Conservation (phyloP, 2,113 vertebrate species). For the Cromileptes altivelis region DNA sequence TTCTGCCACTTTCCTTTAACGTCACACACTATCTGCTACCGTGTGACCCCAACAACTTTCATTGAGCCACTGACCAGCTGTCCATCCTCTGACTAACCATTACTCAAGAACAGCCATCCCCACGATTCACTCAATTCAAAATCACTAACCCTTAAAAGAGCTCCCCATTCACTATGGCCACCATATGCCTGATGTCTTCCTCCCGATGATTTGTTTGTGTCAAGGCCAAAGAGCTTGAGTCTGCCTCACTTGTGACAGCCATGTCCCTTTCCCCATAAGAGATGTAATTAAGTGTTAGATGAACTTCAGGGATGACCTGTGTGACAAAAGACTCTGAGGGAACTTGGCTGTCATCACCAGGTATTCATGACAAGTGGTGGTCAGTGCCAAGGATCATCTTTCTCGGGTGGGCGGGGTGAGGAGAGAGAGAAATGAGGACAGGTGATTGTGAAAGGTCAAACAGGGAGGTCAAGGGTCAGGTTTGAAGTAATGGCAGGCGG, state of each 20-base stretch:
- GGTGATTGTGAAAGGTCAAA: constrained; percentile 76
- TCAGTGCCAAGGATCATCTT: constrained; percentile 60
- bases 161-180: constrained; percentile 14
- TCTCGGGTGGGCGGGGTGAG: constrained; percentile 43
- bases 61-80: constrained; percentile 53
- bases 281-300: constrained; percentile 69
- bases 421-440: constrained; percentile 55
- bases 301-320: constrained; percentile 69
- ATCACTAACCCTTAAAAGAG: constrained; percentile 52
- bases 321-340: constrained; percentile 51
- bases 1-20: neutral
- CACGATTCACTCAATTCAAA: constrained; percentile 41
- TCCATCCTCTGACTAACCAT: constrained; percentile 34
- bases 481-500: constrained; percentile 66
- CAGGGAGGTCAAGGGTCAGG: constrained; percentile 71
- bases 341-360: constrained; percentile 57
- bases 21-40: neutral
- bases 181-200: constrained; percentile 50
- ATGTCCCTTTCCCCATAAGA: constrained; percentile 31
- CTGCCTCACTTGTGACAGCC: constrained; percentile 23
- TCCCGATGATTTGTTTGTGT: constrained; percentile 25
- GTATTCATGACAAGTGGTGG: constrained; percentile 30
- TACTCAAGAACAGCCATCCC: constrained; percentile 16
- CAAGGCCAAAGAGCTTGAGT: constrained; percentile 5
- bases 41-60: neutral